A percentile compares a stretch with the other conserved stretches of the same genome.
phyloP scores from a whole-genome alignment of 2,113 vertebrate genomes.

The Corythornis madagascariensis region DNA sequence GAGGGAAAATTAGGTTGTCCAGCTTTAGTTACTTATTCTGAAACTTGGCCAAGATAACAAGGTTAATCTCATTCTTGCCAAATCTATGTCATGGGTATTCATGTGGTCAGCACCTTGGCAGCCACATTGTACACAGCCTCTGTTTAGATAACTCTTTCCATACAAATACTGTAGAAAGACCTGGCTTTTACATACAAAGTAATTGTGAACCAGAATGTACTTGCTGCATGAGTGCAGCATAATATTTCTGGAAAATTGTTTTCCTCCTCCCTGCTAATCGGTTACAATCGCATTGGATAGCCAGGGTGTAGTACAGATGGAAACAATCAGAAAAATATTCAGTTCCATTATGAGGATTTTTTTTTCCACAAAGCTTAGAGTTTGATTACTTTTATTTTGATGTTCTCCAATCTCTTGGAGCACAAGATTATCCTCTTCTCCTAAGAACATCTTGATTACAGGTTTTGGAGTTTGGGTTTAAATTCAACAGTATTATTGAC shows the following conservation, averaged over 20 bases:
- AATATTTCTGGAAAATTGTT: constrained; percentile 57
- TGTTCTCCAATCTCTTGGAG: not conserved
- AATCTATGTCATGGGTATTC: constrained; percentile 21
- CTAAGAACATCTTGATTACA: constrained; percentile 11
- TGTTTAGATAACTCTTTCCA: constrained; percentile 21
- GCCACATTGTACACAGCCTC: not conserved
- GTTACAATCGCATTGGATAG: constrained; percentile 9
- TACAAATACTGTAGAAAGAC: not conserved
- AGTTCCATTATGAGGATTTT: not conserved
- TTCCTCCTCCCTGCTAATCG: constrained; percentile 20
- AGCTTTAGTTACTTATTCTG: not conserved
- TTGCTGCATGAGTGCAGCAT: constrained; percentile 47
- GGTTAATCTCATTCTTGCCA: constrained; percentile 17
- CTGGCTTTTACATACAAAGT: constrained; percentile 11
- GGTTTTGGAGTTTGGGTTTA: not conserved
- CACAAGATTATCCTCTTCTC: constrained; percentile 17
- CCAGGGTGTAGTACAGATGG: constrained; percentile 54
- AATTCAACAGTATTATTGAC: not conserved
- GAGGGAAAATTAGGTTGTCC: not conserved
- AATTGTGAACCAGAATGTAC: constrained; percentile 18
- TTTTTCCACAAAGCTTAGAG: not conserved
- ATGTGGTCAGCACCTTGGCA: constrained; percentile 43
- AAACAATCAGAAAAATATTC: constrained; percentile 63
- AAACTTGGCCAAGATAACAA: constrained; percentile 1
- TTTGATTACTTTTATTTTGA: constrained; percentile 24